Conservation (phyloP, 2,113 vertebrate genomes). For the Urocitellus parryii region DNA sequence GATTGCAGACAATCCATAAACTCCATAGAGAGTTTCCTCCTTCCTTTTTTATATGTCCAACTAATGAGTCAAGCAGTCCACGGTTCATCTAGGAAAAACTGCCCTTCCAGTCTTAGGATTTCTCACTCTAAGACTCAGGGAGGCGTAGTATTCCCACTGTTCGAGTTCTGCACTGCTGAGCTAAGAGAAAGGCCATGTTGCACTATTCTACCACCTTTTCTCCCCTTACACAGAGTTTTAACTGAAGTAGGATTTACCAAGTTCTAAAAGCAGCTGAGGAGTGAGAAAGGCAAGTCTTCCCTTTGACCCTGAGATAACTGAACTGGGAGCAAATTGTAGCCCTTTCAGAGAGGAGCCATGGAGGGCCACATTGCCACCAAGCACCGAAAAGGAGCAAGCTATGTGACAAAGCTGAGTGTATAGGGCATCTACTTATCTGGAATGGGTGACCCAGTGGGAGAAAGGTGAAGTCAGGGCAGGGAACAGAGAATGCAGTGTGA, state of each 20-base stretch:
- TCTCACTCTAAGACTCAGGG: too few relatives aligned
- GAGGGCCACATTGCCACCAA: too few relatives aligned
- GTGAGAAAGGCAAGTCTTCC: neutral
- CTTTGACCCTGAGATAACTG: neutral
- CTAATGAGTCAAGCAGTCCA: too few relatives aligned
- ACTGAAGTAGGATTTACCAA: neutral
- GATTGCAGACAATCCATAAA: too few relatives aligned
- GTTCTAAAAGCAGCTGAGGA: neutral
- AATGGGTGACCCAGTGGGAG: accelerated
- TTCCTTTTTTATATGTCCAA: too few relatives aligned
- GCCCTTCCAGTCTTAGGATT: too few relatives aligned
- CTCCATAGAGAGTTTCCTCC: too few relatives aligned
- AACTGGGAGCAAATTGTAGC: neutral
- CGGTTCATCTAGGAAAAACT: too few relatives aligned
- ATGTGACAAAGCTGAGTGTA: neutral
- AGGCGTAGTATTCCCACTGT: too few relatives aligned
- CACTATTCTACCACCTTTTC: too few relatives aligned
- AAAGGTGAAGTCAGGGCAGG: neutral
- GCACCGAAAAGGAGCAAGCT: neutral
- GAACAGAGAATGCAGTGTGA: neutral
- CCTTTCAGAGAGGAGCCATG: neutral
- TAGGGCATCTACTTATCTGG: neutral
- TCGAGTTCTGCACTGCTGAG: too few relatives aligned
- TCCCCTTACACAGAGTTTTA: neutral
- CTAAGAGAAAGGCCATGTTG: too few relatives aligned